Conservation (phyloP, 2,888 invertebrate species). For the Dione juno region DNA sequence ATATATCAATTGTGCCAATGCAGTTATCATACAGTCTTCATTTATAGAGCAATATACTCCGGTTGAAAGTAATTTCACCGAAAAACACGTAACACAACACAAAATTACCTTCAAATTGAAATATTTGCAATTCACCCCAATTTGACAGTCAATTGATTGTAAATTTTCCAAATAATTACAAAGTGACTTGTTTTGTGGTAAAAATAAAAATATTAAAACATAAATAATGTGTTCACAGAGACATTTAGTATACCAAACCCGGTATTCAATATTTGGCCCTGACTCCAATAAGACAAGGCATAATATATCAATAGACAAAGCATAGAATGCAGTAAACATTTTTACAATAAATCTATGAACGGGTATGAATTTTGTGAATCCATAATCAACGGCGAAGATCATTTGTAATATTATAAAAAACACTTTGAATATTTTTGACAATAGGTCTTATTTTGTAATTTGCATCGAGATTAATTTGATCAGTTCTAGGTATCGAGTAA, state of each 20-base stretch:
- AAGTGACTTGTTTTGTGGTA: constrained; percentile 1
- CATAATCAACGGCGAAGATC: constrained; percentile 2
- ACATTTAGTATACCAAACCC: background rate
- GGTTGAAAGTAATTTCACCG: background rate
- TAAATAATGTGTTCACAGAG: background rate
- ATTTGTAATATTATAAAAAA: constrained; percentile 11
- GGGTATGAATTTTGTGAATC: background rate
- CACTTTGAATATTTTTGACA: background rate
- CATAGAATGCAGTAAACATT: background rate
- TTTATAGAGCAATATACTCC: background rate
- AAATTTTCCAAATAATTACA: constrained; percentile 11
- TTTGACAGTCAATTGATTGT: background rate
- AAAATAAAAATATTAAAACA: background rate
- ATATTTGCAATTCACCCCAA: background rate
- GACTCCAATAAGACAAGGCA: background rate
- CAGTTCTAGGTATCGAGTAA: background rate
- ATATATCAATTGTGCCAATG: background rate
- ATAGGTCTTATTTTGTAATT: background rate
- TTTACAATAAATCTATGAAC: background rate
- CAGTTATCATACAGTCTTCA: background rate
- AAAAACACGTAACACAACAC: background rate
- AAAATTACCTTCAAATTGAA: constrained; percentile 1
- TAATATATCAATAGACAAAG: background rate
- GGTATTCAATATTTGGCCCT: background rate
- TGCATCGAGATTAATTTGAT: too few species aligned